phyloP scores from a whole-genome alignment of 1,140 invertebrate genomes.

The Geopemphigus sp. region DNA sequence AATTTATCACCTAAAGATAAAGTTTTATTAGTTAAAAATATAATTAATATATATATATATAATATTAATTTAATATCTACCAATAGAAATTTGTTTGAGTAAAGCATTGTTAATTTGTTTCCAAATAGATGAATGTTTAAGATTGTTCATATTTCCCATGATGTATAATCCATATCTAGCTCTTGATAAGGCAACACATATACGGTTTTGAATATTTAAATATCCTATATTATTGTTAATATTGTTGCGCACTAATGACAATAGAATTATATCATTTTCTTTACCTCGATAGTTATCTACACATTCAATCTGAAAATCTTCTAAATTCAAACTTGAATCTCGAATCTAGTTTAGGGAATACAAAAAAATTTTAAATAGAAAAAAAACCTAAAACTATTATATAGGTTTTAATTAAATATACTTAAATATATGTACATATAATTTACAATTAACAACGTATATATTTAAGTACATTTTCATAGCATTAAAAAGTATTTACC shows the following conservation, averaged over 20 bases:
- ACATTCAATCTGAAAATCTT: conserved; percentile 35
- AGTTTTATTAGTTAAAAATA: conserved; percentile 17
- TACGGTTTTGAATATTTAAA: conserved; percentile 64
- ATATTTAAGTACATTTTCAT: neutral
- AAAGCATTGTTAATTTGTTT: conserved; percentile 38
- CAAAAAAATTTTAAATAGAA: neutral
- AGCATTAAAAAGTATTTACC: neutral
- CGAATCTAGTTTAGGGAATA: neutral
- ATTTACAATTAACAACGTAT: neutral
- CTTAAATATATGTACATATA: neutral
- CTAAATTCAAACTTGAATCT: conserved; percentile 8
- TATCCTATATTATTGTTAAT: conserved; percentile 70
- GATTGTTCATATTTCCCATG: conserved; percentile 58
- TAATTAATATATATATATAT: too few relatives aligned
- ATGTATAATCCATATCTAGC: conserved; percentile 71
- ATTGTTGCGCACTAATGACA: conserved; percentile 79
- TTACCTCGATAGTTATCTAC: conserved; percentile 85
- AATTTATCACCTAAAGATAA: conserved; percentile 28
- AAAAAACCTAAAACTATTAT: neutral
- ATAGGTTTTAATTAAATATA: neutral
- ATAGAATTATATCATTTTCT: conserved; percentile 77
- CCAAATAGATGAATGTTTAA: conserved; percentile 49
- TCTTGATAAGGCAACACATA: conserved; percentile 79
- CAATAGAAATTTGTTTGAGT: conserved; percentile 22
- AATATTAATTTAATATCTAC: neutral